Evolutionary conservation across 2,113 vertebrate species (phyloP), one percentile per base, ranked within the genome.

Genomic region (Indicator indicator): DNA sequence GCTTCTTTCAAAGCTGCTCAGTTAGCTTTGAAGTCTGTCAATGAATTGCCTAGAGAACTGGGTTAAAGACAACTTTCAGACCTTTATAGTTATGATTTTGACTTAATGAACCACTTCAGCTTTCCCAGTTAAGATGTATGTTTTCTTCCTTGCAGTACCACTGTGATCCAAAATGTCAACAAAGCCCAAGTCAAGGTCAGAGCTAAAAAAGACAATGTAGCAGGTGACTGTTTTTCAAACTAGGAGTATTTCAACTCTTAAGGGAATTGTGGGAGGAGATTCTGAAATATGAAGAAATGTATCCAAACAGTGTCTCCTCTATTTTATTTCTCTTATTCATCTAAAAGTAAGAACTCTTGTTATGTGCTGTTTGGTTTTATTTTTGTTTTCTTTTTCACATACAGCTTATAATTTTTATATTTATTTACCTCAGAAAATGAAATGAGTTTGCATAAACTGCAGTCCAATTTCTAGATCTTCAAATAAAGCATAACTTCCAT

Each of bases 161-260:
- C 99, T 63, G 98, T 99, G 80, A 99, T 99, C 95, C 99, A 99
- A 95, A 99, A 99, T 59, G 99, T 99, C 82, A 99, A 99, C 97
- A 99, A 99, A 98, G 99, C 99, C 82, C 99, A 99, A 94, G 99
- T 99, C 95, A 99, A 99, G 98, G 98, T 99, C 94, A 97, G 99
- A 93, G 99, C 99, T 55, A 99, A 99, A 97, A 99, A 97, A 95
- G 99, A 99, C 97, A 99, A 99, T 4, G 99, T 99, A 88, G 99
- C 99, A 98, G 99, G 99, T 99, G 71, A 97, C 65, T 73, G 32
- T 48, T n/a, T 70, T 88, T 62, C 20, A 80, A 44, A 54, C 16
- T 58, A 46, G 10, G 9, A 68, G 32, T 64, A 88, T 86, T 76
- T 85, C 33, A 58, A 2, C 27, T 71, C 52, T 9, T 62, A 76